Percentiles rank a stretch among this genome's conserved stretches.
Evolutionary conservation across 2,888 invertebrate species (phyloP).

Genomic region (Bruchidius siliquastri): DNA sequence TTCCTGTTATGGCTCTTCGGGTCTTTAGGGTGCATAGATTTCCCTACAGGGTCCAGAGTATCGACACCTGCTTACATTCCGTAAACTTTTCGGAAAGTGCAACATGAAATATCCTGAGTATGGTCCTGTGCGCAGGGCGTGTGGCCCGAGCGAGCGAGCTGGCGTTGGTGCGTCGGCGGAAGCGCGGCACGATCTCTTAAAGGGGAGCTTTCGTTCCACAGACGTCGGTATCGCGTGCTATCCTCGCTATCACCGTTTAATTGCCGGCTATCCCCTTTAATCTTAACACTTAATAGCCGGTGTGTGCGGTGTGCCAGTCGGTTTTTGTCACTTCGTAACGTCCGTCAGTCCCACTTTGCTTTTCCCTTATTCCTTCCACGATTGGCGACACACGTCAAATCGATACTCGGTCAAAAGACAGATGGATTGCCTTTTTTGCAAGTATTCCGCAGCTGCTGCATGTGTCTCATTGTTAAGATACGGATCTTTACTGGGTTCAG

Average conservation of each 20-base stretch:
- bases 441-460: neutral
- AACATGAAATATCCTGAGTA: neutral
- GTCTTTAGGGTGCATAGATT: too few relatives aligned
- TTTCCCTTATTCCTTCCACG: slow-evolving; percentile 18
- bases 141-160: neutral
- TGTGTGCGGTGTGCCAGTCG: slow-evolving; percentile 16
- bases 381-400: slow-evolving; percentile 2
- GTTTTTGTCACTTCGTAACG: slow-evolving; percentile 37
- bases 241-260: slow-evolving; percentile 32
- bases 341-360: slow-evolving; percentile 27
- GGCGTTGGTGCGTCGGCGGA: slow-evolving; percentile 15
- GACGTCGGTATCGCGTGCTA: slow-evolving; percentile 25
- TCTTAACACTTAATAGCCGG: slow-evolving; percentile 30
- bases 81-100: too few relatives aligned
- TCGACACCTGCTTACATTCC: too few relatives aligned
- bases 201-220: slow-evolving; percentile 14
- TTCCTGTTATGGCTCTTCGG: too few relatives aligned
- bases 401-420: neutral
- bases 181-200: slow-evolving; percentile 9
- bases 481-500: neutral
- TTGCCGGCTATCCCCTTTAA: slow-evolving; percentile 33
- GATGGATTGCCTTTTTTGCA: neutral
- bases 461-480: neutral
- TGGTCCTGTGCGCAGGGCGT: neutral
- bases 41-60: too few relatives aligned